These are phyloP conservation scores for Xenopus tropicalis DNA, from an alignment of 2,113 vertebrate species.

Conservation along the genomic window UCB_Xtro_10.0 CM004447.2:51566001-51566500, in stretches of 20 bases:
- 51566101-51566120: not conserved
- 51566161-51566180: not conserved
- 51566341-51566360: not conserved
- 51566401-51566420: no score
- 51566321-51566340: not conserved
- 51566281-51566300: not conserved
- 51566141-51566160: not conserved
- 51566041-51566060: not conserved
- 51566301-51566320: not conserved
- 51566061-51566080: not conserved
- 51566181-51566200: not conserved
- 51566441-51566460: no score
- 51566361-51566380: no score
- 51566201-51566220: not conserved
- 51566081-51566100: not conserved
- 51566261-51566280: not conserved
- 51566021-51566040: not conserved
- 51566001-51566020: not conserved
- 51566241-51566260: constrained; percentile 2
- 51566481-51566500: no score
- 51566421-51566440: no score
- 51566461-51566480: no score
- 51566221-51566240: constrained; percentile 6
- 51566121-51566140: not conserved
- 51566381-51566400: no score